Percentiles rank a stretch among this genome's conserved stretches.
phyloP scores from a whole-genome alignment of 1,140 invertebrate species.

The Drosophila nigromelanica region DNA sequence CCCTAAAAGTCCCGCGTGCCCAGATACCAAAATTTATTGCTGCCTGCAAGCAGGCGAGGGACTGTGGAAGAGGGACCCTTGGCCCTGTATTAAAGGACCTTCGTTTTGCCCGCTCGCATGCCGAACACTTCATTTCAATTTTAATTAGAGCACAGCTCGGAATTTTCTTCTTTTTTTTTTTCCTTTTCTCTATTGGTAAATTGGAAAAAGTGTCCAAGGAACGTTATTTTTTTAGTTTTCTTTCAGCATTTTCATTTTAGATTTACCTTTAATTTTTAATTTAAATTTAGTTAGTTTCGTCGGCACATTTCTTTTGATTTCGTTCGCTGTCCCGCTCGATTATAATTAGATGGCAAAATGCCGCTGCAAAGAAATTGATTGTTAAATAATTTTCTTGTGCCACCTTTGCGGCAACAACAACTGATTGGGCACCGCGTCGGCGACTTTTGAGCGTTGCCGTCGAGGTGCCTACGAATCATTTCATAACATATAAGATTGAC shows the following conservation, averaged over 20 bases:
- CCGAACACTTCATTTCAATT: constrained; percentile 72
- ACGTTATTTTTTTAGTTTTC: constrained; percentile 1
- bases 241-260: constrained; percentile 27
- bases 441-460: neutral
- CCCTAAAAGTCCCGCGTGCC: constrained; percentile 43
- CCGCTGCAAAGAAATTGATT: constrained; percentile 73
- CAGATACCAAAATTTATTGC: constrained; percentile 61
- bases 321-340: constrained; percentile 37
- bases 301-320: constrained; percentile 63
- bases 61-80: neutral
- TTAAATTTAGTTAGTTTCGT: constrained; percentile 38
- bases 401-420: constrained; percentile 65
- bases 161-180: constrained; percentile 38
- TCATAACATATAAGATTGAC: too few relatives aligned
- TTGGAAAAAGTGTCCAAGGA: constrained; percentile 16
- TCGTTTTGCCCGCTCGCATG: constrained; percentile 54
- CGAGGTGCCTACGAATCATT: constrained; percentile 41
- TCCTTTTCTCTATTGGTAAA: neutral
- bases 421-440: constrained; percentile 55
- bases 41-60: neutral
- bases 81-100: constrained; percentile 54
- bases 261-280: constrained; percentile 20
- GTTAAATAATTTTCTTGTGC: constrained; percentile 75
- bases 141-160: constrained; percentile 73
- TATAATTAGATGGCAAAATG: constrained; percentile 82